Evolutionary conservation across 2,888 invertebrate genomes (phyloP), one percentile per base, ranked within the genome.

Genomic region (Strigamia transsilvanica): DNA sequence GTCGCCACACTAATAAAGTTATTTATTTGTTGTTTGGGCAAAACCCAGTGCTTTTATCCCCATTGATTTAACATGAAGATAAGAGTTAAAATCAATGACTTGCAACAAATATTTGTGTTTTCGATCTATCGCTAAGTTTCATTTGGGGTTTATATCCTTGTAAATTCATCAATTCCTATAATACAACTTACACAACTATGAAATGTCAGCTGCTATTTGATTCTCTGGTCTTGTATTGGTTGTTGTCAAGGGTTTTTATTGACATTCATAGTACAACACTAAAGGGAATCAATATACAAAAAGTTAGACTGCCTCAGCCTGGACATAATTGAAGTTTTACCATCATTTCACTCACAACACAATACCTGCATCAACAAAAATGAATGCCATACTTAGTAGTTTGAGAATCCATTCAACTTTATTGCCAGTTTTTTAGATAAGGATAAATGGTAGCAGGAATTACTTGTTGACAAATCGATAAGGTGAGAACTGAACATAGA

Each of bases 391-490:
- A 27, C 27, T 27, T 13, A 13, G 6, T 66, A 23, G 66, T 23
- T 61, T 61, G 15, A 61, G 61, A 66, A 7, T 15, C 66, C 66
- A 66, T 66, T 66, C 23, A 23, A 66, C 23, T 66, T 66, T 66
- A 66, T 66, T 66, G 66, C 66, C 23, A 10, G 66, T 66, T 66
- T 51, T 66, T 7, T 15, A 66, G 66, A 66, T 66, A 66, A 6
- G 66, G 23, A 27, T 21, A 27, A 23, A 23, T 66, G 66, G 21
- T 23, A 66, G 66, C 66, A 23, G 15, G 23, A 66, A 66, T 66
- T 66, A 23, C 66, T 66, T 66, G 66, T 66, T 66, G 66, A 66
- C 66, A 21, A 23, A 66, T 66, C 66, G 66, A 66, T 66, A 66
- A 66, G 66, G 66, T 66, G 66, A 66, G 66, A 66, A 66, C 12